A percentile compares a stretch with the other conserved stretches of the same genome.
Conservation (phyloP, 2,797 vertebrate genomes). For the Phalloptychus januarius region DNA sequence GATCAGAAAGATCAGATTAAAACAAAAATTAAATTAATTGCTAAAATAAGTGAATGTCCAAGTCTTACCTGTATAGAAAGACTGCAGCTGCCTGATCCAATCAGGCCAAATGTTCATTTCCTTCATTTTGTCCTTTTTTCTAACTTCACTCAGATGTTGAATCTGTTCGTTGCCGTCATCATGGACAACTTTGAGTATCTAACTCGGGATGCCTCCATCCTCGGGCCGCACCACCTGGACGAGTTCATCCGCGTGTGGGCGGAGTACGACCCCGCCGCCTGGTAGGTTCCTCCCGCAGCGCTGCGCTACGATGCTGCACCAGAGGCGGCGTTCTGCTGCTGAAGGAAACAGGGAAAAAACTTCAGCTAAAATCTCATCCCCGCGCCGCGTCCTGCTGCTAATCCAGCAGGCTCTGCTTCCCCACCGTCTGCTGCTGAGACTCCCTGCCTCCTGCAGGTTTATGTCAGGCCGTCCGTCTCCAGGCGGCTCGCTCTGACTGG, state of each 20-base stretch:
- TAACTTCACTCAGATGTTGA: constrained; percentile 89
- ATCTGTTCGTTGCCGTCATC: constrained; percentile 98
- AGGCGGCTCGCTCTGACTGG: constrained; percentile 26
- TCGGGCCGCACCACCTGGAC: constrained; percentile 96
- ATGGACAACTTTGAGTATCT: constrained; percentile 99
- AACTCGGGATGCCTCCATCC: constrained; percentile 96
- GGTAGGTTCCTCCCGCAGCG: constrained; percentile 80
- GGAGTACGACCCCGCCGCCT: constrained; percentile 97
- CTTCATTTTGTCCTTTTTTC: constrained; percentile 2
- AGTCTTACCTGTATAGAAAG: background rate
- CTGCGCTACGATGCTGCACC: background rate
- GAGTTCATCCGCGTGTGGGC: constrained; percentile 99
- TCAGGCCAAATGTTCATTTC: background rate
- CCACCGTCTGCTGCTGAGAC: background rate
- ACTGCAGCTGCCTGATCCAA: background rate
- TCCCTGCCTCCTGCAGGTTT: constrained; percentile 4
- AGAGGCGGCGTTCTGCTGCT: constrained; percentile 1
- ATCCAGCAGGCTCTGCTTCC: too few relatives aligned
- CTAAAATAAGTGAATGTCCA: too few relatives aligned
- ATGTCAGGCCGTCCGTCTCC: constrained; percentile 1
- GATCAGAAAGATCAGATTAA: too few relatives aligned
- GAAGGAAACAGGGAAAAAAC: constrained; percentile 7
- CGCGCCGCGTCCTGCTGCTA: constrained; percentile 24
- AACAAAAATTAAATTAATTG: too few relatives aligned
- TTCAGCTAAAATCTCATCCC: too few relatives aligned